Evolutionary conservation across 2,113 vertebrate genomes (phyloP).

Genomic region (Corydoras maculifer): DNA sequence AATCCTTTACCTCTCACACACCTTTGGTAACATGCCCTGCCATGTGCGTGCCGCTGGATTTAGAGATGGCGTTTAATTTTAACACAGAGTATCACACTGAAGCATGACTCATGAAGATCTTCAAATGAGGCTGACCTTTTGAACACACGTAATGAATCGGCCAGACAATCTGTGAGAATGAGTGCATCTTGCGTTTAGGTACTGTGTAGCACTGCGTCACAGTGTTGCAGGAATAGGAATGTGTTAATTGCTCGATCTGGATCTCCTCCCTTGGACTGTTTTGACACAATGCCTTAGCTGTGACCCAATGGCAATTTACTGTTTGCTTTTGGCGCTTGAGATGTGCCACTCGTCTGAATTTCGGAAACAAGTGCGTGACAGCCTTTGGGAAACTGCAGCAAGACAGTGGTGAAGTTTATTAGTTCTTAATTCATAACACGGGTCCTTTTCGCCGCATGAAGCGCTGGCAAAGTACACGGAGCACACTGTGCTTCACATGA

Average conservation of each 20-base stretch:
- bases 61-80: constrained; percentile 62
- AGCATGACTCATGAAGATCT: constrained; percentile 57
- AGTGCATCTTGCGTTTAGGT: constrained; percentile 21
- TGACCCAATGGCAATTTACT: constrained; percentile 9
- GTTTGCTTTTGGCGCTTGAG: constrained; percentile 26
- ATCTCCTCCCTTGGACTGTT: not conserved
- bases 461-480: constrained; percentile 24
- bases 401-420: constrained; percentile 29
- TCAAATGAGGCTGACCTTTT: constrained; percentile 58
- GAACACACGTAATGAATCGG: constrained; percentile 24
- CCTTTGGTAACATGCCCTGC: constrained; percentile 49
- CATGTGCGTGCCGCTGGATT: constrained; percentile 57
- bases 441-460: constrained; percentile 18
- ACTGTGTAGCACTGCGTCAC: not conserved
- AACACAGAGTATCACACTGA: constrained; percentile 55
- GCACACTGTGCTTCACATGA: constrained; percentile 34
- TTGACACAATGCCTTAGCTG: constrained; percentile 29
- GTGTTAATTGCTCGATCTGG: constrained; percentile 22
- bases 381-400: constrained; percentile 9
- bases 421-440: constrained; percentile 37
- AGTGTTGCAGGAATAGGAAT: constrained; percentile 6
- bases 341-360: constrained; percentile 25
- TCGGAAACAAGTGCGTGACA: constrained; percentile 5
- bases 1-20: constrained; percentile 53
- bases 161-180: constrained; percentile 29